Evolutionary conservation across 2,888 invertebrate genomes (phyloP), one percentile per base, ranked within the genome.

Genomic region (Pecten maximus): DNA sequence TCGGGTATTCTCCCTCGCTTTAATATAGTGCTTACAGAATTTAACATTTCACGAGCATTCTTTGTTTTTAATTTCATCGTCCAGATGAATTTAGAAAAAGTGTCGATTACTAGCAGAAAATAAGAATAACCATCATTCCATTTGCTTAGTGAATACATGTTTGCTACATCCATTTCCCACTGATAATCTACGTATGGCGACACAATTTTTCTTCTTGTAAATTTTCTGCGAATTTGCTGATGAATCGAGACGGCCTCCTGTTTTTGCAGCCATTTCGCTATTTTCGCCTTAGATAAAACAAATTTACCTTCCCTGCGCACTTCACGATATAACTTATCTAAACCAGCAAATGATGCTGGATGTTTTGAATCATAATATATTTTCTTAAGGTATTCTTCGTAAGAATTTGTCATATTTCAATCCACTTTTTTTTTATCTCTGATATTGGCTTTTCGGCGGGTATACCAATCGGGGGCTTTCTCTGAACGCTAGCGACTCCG

Each of bases 211-310:
- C 87, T 89, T n/a, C n/a, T 90, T 40, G 0, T 92, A 91, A 92
- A 88, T n/a, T 91, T 91, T 16, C 90, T n/a, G 19, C 91, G 54
- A 0, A 74, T 88, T 87, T 91, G 91, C 86, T 91, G 74, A 74
- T 92, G 92, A 40, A 93, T 90, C 28, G 91, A 90, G 86, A 90
- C 92, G 40, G 91, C 90, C 89, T 93, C 92, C 74, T 92, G 93
- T 90, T 91, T 93, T 86, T 91, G 87, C 28, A 93, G 88, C 93
- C 92, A 92, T 39, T 93, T 91, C n/a, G 88, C 89, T 74, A 93
- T 91, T 87, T 92, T 92, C 6, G 88, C 87, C 88, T 87, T 88
- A 16, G 91, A 86, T 8, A 92, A 39, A 16, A 91, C 92, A 50
- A 90, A 92, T 89, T 92, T 91, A 23, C 91, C 93, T 40, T 92